A percentile compares a stretch with the other conserved stretches of the same genome.
These are phyloP conservation scores for Chloroceryle amazona DNA, from an alignment of 2,797 vertebrate genomes.

Conservation along the genomic window DNA sequence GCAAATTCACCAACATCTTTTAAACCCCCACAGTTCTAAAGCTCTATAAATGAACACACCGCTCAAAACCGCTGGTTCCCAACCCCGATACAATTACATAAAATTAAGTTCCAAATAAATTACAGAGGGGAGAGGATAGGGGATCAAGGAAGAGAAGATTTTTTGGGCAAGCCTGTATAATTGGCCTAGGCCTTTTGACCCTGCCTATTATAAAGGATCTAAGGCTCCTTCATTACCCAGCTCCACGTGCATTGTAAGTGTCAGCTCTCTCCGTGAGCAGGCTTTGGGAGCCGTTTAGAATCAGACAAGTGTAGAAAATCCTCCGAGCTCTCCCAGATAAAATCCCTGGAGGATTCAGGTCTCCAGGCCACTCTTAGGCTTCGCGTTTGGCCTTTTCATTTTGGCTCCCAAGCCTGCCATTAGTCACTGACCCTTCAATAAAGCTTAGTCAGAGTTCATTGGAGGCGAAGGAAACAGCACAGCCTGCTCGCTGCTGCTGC, in stretches of 20 bases:
- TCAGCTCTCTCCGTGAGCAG: slow-evolving; percentile 17
- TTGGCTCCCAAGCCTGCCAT: background rate
- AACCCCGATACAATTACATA: background rate
- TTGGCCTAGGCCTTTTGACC: slow-evolving; percentile 66
- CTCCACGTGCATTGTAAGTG: slow-evolving; percentile 30
- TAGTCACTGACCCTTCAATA: slow-evolving; percentile 1
- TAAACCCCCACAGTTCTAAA: background rate
- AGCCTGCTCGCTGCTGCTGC: background rate
- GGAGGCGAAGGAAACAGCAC: background rate
- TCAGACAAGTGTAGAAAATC: slow-evolving; percentile 84
- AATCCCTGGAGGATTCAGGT: background rate
- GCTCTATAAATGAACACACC: rapidly evolving
- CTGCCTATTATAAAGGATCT: slow-evolving; percentile 37
- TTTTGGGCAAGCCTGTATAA: slow-evolving; percentile 42
- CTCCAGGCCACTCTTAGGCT: background rate
- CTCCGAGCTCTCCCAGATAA: slow-evolving; percentile 32
- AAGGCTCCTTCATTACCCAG: slow-evolving; percentile 41
- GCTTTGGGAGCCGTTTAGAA: slow-evolving; percentile 77
- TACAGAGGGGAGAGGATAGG: background rate
- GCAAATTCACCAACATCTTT: background rate
- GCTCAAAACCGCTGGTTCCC: background rate
- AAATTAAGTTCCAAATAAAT: slow-evolving; percentile 36
- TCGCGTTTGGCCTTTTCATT: slow-evolving; percentile 11
- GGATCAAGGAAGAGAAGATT: background rate
- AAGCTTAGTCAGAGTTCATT: background rate